Base-by-base conservation (phyloP, 2,797 vertebrate genomes). In the Adelosebastes latens region DNA sequence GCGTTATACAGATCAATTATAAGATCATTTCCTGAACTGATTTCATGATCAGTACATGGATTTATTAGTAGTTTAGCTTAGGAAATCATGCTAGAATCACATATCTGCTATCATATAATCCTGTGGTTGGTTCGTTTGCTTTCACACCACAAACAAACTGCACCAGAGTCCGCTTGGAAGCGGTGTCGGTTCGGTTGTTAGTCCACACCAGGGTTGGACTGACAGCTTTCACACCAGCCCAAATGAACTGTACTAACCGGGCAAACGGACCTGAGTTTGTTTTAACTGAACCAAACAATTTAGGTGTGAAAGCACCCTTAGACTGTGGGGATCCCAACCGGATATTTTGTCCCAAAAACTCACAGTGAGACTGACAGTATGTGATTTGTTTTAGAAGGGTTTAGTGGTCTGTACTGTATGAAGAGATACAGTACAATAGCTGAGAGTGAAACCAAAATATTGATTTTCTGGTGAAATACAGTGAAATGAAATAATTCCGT, bases 401-500 rank as follows among this genome's bases (percentile, higher is more conserved):
- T 69, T 24, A 11, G 39, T 8, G 68, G 1, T 16, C 24, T 69
- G 6, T 18, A 1, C 42, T 68, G 20, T 63, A 20, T 78, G 34
- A 46, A 58, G n/a, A 62, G 1, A 68, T 25, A 31, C 2, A 0
- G 20, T 20, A 67, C 55, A 61, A 42, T 24, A 77, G 24, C 10
- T 55, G 22, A 52, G 9, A 74, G 13, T 60, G 60, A 75, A 77
- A 61, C 1, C 31, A 24, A 79, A 70, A 77, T 29, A 53, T 62
- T 12, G 49, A 58, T 63, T 82, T 77, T 81, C 29, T 55, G 36
- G n/a, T 55, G 24, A 77, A 83, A 74, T 56, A 69, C 46, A 88
- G 62, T 67, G 24, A 76, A 90, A 79, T 64, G 11, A 82, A 83
- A 79, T 61, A 58, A 88, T 29, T 81, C 31, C 42, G 75, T 56